These are phyloP conservation scores for Sarcophilus harrisii DNA, from an alignment of 2,797 vertebrate genomes.

Conservation along the genomic window DNA sequence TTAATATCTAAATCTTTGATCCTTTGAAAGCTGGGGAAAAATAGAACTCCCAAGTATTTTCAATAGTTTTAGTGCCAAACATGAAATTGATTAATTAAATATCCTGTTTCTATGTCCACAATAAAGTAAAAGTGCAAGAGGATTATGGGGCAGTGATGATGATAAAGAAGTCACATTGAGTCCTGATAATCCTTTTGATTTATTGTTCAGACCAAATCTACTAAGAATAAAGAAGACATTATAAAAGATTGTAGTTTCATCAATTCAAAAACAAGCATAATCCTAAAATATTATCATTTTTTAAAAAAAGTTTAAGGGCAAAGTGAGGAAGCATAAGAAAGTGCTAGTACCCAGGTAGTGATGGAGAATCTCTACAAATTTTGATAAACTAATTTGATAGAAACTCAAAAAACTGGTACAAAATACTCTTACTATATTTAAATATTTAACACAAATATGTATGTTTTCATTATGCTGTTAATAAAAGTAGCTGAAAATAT, in stretches of 20 bases:
- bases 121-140: not conserved
- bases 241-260: not conserved
- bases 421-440: not conserved
- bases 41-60: not conserved
- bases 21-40: not conserved
- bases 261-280: not conserved
- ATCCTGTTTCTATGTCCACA: not conserved
- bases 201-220: not conserved
- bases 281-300: not conserved
- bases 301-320: not conserved
- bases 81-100: not conserved
- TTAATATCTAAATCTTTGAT: not conserved
- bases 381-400: not conserved
- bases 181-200: not conserved
- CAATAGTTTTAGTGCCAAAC: not conserved
- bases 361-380: not conserved
- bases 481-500: slow-evolving; percentile 2
- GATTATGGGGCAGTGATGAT: not conserved
- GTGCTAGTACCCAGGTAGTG: not conserved
- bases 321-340: not conserved
- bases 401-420: not conserved
- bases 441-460: not conserved
- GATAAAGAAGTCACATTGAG: not conserved
- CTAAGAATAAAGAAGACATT: not conserved
- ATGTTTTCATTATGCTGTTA: not conserved